Conservation (phyloP, 2,113 vertebrate genomes). For the Sebastes fasciatus region DNA sequence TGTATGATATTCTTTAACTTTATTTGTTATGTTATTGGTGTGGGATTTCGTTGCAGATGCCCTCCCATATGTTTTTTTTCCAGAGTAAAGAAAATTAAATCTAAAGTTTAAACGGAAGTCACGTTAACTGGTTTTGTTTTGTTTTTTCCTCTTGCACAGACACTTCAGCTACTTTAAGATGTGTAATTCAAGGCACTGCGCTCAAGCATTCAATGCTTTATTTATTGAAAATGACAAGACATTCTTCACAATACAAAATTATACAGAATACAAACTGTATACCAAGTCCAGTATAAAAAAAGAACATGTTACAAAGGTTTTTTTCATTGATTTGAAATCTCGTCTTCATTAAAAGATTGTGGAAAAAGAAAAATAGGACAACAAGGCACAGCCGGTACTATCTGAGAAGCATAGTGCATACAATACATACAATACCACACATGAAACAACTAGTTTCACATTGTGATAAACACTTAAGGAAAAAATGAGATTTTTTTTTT, state of each 20-base stretch:
- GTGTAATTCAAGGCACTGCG: background rate
- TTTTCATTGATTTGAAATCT: slow-evolving; percentile 84
- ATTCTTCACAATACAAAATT: slow-evolving; percentile 89
- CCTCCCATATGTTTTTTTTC: slow-evolving; percentile 86
- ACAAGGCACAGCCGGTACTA: slow-evolving; percentile 97
- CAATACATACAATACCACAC: slow-evolving; percentile 84
- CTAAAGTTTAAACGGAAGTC: slow-evolving; percentile 61
- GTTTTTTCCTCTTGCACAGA: background rate
- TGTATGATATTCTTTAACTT: slow-evolving; percentile 90
- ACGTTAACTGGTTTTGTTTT: background rate
- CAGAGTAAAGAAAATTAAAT: slow-evolving; percentile 77
- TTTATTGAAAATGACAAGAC: slow-evolving; percentile 86
- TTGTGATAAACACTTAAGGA: slow-evolving; percentile 60
- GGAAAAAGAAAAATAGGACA: slow-evolving; percentile 86
- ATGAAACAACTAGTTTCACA: slow-evolving; percentile 83
- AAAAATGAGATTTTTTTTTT: background rate
- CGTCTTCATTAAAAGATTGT: slow-evolving; percentile 85
- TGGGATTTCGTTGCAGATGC: slow-evolving; percentile 88
- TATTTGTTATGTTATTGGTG: slow-evolving; percentile 94
- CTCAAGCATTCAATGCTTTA: slow-evolving; percentile 81
- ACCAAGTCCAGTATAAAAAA: slow-evolving; percentile 83
- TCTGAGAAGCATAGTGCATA: slow-evolving; percentile 91
- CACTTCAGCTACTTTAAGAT: slow-evolving; percentile 1
- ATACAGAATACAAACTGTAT: slow-evolving; percentile 84
- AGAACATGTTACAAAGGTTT: slow-evolving; percentile 81